Evolutionary conservation across 2,113 vertebrate genomes (phyloP).

Genomic region (Loxodonta africana): DNA sequence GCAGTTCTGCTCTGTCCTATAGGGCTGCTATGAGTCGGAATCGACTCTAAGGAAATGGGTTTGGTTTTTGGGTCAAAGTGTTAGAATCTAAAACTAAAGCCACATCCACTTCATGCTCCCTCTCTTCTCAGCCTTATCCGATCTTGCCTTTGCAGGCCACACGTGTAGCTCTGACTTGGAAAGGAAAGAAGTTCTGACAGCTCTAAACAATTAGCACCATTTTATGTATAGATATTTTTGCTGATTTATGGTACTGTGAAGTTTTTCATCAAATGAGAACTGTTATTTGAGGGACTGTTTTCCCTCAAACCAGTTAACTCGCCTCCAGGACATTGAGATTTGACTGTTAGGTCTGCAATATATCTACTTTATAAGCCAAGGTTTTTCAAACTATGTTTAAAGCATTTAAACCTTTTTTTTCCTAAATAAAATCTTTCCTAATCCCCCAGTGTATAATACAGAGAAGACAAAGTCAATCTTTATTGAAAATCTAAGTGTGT

Average conservation of each 20-base stretch:
- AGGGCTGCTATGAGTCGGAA: too few relatives aligned
- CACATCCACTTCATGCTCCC: background rate
- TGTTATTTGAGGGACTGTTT: background rate
- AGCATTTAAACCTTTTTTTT: background rate
- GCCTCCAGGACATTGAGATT: background rate
- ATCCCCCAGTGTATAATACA: background rate
- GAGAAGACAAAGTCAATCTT: background rate
- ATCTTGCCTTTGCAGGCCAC: background rate
- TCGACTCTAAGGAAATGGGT: too few relatives aligned
- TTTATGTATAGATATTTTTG: background rate
- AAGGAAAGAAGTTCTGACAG: background rate
- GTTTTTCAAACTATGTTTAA: conserved; percentile 49
- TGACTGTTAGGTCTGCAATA: background rate
- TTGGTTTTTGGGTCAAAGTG: too few relatives aligned
- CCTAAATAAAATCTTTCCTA: conserved; percentile 6
- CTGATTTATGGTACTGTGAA: conserved; percentile 7
- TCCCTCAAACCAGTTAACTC: conserved; percentile 40
- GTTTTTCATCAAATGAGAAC: background rate
- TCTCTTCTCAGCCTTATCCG: background rate
- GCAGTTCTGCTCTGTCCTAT: too few relatives aligned
- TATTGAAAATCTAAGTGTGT: background rate
- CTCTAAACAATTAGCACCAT: background rate
- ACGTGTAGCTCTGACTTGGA: background rate
- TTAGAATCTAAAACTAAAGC: background rate
- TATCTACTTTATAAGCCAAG: conserved; percentile 48